Evolutionary conservation across 2,113 vertebrate genomes (phyloP).

Genomic region (Gambusia affinis): DNA sequence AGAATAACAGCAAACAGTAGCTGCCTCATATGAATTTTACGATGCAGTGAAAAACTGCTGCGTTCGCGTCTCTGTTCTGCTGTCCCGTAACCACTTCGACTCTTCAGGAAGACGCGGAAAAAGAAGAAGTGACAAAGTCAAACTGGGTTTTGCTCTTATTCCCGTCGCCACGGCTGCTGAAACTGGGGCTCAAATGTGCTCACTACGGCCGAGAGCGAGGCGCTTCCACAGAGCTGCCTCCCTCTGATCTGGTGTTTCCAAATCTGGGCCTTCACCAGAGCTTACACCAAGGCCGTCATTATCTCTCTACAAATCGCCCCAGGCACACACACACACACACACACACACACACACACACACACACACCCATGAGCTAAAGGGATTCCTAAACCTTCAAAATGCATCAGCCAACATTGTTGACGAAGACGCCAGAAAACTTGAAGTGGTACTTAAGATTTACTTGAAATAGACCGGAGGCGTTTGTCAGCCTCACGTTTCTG

Average conservation of each 20-base stretch:
- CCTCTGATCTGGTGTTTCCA: conserved; percentile 69
- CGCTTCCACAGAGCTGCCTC: conserved; percentile 51
- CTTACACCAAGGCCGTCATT: conserved; percentile 75
- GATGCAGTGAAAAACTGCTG: conserved; percentile 7
- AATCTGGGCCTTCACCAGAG: conserved; percentile 73
- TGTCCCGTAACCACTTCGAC: conserved; percentile 12
- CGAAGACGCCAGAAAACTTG: neutral
- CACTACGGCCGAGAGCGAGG: conserved; percentile 37
- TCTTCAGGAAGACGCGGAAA: conserved; percentile 18
- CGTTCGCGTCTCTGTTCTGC: conserved; percentile 15
- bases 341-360: conserved; percentile 16
- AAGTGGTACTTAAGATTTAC: neutral
- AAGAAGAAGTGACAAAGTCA: conserved; percentile 23
- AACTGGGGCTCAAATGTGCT: conserved; percentile 29
- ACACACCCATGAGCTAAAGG: conserved; percentile 38
- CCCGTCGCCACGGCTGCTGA: conserved; percentile 28
- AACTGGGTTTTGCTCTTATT: conserved; percentile 49
- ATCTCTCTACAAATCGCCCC: conserved; percentile 42
- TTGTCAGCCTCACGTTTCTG: neutral
- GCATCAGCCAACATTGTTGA: conserved; percentile 31
- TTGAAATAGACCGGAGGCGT: neutral
- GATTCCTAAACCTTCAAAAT: conserved; percentile 50
- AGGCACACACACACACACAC: conserved; percentile 27
- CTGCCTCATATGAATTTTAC: conserved; percentile 34
- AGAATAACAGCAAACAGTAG: conserved; percentile 4